Evolutionary conservation across 2,888 invertebrate species (phyloP).

Genomic region (Gnatocerus cornutus): DNA sequence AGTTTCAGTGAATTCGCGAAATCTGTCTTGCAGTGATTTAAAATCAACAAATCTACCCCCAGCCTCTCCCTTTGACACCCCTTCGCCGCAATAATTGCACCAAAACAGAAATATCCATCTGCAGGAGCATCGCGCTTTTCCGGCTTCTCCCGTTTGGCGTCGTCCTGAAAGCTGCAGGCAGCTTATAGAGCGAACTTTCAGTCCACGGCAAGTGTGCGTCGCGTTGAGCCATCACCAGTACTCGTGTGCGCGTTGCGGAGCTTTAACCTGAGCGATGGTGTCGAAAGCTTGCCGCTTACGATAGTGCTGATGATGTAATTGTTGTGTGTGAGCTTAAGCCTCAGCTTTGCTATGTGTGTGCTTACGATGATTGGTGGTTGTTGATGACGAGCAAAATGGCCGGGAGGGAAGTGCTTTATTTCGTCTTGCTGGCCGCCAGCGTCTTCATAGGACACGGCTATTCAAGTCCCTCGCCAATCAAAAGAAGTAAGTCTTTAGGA

Average conservation of each 20-base stretch:
- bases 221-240: neutral
- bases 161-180: constrained; percentile 42
- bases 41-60: neutral
- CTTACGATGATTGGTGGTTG: constrained; percentile 34
- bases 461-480: constrained; percentile 56
- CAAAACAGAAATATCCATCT: constrained; percentile 36
- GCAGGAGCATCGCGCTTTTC: constrained; percentile 35
- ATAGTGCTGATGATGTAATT: constrained; percentile 38
- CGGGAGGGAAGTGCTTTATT: constrained; percentile 43
- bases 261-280: constrained; percentile 34
- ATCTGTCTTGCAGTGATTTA: neutral
- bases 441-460: constrained; percentile 51
- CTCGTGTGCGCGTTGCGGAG: constrained; percentile 28
- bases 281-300: constrained; percentile 30
- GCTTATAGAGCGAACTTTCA: constrained; percentile 43
- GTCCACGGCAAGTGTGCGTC: constrained; percentile 42
- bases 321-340: constrained; percentile 36
- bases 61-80: constrained; percentile 1
- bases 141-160: constrained; percentile 28
- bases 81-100: constrained; percentile 37
- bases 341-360: constrained; percentile 33
- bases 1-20: too few relatives aligned
- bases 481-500: constrained; percentile 54
- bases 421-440: constrained; percentile 41
- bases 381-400: constrained; percentile 40